Base-by-base conservation (phyloP, 2,888 invertebrate species). In the Hirudinaria manillensis region DNA sequence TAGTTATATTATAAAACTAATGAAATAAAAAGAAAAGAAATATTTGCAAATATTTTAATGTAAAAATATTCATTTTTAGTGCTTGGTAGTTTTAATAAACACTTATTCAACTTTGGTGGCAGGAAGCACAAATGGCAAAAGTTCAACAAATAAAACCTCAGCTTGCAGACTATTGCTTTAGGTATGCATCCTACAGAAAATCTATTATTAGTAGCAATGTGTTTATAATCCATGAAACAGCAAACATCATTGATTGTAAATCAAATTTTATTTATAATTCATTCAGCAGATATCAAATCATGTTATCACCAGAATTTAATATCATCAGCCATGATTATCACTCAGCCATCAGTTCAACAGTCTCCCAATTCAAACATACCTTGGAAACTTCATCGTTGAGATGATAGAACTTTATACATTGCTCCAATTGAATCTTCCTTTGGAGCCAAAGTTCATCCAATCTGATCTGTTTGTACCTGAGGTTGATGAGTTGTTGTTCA, bases 401-500 rank as follows among this genome's bases (percentile, higher is more conserved):
- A 80, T 91, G 86, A 72, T 91, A 90, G 76, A 92, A 86, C 55
- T 91, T 91, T 77, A 92, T 86, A 81, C 91, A 91, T 84, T 92
- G 92, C 82, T 92, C 92, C 80, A 93, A 86, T 82, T 91, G 90
- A 7, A 89, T 88, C 84, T 91, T 91, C 79, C 91, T 87, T 80
- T 88, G 89, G 80, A 89, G 89, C 86, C 85, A 86, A 77, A 86
- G 81, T 74, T 86, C 87, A 83, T 93, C 93, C 77, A 93, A 87
- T 79, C 89, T 86, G 81, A 90, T 89, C 77, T 93, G 87, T 80
- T 90, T 89, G 82, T 92, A 77, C 38, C 74, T 73, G 72, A 93
- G 86, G 77, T 83, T 80, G 80, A 85, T 84, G 75, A 86, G 82
- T 78, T 84, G 81, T 79, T 85, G 84, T 81, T 87, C 87, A 74